A percentile compares a stretch with the other conserved stretches of the same genome.
Conservation (phyloP, 2,797 vertebrate species). For the Dendrocincla tyrannina region DNA sequence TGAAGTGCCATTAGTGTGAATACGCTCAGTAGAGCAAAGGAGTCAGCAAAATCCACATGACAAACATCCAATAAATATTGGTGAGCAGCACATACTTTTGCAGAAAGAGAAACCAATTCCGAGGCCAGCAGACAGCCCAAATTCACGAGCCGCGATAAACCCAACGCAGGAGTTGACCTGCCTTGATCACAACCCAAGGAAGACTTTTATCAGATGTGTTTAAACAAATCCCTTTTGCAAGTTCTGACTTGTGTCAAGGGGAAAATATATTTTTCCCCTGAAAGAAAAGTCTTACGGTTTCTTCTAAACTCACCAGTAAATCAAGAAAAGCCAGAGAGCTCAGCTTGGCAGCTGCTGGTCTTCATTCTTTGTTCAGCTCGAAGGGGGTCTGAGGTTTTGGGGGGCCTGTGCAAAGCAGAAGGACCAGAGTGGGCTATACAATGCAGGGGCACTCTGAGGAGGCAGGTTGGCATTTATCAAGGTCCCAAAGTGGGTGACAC, state of each 20-base stretch:
- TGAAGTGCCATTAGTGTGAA: not conserved
- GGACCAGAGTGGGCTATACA: not conserved
- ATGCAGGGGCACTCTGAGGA: not conserved
- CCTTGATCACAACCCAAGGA: not conserved
- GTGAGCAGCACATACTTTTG: not conserved
- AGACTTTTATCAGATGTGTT: conserved; percentile 21
- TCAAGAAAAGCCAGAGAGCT: not conserved
- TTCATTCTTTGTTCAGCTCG: not conserved
- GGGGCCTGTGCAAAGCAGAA: not conserved
- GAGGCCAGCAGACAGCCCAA: not conserved
- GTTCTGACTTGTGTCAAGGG: conserved; percentile 15
- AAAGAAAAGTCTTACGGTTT: not conserved
- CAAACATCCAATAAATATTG: not conserved
- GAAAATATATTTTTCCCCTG: not conserved
- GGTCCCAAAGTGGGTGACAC: not conserved
- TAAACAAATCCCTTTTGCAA: not conserved
- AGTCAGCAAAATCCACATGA: not conserved
- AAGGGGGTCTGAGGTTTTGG: not conserved
- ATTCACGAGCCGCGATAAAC: not conserved
- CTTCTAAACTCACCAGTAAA: conserved; percentile 3
- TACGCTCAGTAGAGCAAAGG: not conserved
- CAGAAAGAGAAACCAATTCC: not conserved
- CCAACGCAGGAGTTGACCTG: not conserved
- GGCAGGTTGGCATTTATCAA: not conserved
- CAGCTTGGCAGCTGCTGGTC: accelerated